Evolutionary conservation across 2,797 vertebrate species (phyloP).

Genomic region (Champsocephalus gunnari): DNA sequence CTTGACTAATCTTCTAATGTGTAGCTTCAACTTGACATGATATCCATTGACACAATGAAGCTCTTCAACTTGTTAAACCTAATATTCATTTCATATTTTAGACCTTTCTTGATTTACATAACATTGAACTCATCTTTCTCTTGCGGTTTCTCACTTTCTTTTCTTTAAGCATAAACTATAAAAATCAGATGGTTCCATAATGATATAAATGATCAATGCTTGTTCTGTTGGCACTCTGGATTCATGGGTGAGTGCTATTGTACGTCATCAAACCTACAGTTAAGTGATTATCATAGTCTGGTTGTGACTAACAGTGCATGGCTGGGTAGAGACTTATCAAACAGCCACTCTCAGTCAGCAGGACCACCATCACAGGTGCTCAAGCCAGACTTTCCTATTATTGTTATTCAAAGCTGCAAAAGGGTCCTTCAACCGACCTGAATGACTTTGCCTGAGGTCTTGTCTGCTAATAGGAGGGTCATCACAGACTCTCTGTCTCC

Average conservation of each 20-base stretch:
- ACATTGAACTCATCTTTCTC: not conserved
- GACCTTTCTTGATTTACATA: not conserved
- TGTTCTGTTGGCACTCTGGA: conserved; percentile 17
- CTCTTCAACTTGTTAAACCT: not conserved
- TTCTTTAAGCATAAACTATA: not conserved
- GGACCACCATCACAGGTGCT: conserved; percentile 32
- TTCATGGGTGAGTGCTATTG: conserved; percentile 38
- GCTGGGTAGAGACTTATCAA: conserved; percentile 30
- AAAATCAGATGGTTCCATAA: conserved; percentile 6
- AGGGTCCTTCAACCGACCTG: conserved; percentile 42
- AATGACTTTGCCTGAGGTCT: conserved; percentile 69
- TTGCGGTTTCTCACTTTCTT: not conserved
- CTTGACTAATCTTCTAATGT: conserved; percentile 9
- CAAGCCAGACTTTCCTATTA: conserved; percentile 20
- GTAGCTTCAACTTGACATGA: not conserved
- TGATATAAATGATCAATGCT: conserved; percentile 41
- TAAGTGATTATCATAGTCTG: conserved; percentile 41
- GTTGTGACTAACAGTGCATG: conserved; percentile 31
- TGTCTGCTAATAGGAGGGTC: conserved; percentile 9
- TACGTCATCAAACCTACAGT: conserved; percentile 53
- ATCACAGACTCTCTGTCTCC: conserved; percentile 35
- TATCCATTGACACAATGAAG: not conserved
- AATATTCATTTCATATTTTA: not conserved
- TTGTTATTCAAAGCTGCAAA: conserved; percentile 38
- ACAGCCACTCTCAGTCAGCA: conserved; percentile 21